Conservation (phyloP, 2,113 vertebrate species). For the Gavialis gangeticus region DNA sequence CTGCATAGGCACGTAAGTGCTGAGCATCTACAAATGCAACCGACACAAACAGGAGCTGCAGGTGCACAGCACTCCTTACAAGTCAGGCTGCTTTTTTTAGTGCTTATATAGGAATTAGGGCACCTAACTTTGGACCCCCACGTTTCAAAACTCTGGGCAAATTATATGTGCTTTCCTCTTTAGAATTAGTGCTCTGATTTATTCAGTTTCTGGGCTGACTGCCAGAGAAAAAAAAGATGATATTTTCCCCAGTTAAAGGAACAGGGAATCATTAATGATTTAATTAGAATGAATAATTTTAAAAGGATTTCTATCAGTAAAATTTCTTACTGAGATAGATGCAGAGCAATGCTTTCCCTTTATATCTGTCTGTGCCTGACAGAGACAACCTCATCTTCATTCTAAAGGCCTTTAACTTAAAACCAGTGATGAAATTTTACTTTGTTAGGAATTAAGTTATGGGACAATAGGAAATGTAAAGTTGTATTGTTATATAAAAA, state of each 20-base stretch:
- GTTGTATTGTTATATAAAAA: not conserved
- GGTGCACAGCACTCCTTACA: not conserved
- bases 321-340: not conserved
- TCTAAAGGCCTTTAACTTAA: not conserved
- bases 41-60: not conserved
- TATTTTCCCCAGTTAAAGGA: not conserved
- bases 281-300: not conserved
- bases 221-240: not conserved
- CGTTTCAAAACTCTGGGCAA: not conserved
- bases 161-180: not conserved
- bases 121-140: not conserved
- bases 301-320: conserved; percentile 5
- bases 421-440: not conserved
- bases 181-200: not conserved
- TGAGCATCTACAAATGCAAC: not conserved
- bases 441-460: not conserved
- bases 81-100: not conserved
- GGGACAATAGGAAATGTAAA: not conserved
- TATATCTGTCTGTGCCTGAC: not conserved
- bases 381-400: not conserved
- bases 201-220: not conserved
- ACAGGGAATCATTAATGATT: not conserved
- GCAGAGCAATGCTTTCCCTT: not conserved
- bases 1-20: not conserved
- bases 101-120: not conserved